Evolutionary conservation across 2,888 invertebrate genomes (phyloP).

Genomic region (Lasioglossum morio): DNA sequence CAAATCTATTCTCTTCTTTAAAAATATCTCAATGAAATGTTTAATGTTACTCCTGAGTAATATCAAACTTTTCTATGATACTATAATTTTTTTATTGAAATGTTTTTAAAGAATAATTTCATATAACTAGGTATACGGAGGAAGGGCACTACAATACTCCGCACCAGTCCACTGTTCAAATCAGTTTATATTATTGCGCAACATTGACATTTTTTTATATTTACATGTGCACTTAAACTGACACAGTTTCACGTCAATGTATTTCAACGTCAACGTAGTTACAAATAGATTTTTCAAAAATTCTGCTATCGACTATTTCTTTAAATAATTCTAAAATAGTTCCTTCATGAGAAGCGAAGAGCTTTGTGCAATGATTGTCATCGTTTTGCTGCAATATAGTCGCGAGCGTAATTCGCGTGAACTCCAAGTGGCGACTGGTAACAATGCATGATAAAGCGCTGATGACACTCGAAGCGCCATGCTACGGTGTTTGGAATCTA

Average conservation of each 20-base stretch:
- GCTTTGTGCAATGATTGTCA: not conserved
- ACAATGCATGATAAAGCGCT: slow-evolving; percentile 12
- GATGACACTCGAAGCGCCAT: not conserved
- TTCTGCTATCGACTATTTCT: not conserved
- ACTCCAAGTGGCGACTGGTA: not conserved
- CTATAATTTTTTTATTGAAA: no score
- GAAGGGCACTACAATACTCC: not conserved
- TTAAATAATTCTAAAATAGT: no score
- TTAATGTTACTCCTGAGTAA: no score
- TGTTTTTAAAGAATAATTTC: no score
- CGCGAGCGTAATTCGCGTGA: not conserved
- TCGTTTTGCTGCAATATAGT: slow-evolving; percentile 1
- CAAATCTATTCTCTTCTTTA: not conserved
- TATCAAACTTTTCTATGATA: no score
- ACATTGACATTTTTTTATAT: not conserved
- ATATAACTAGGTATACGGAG: not conserved
- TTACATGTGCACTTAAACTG: not conserved
- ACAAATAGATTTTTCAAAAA: not conserved
- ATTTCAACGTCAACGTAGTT: not conserved
- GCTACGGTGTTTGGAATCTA: not conserved
- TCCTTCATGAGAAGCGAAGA: not conserved
- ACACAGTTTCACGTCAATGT: not conserved
- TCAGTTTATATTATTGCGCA: not conserved
- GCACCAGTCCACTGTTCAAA: not conserved
- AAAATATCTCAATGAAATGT: no score